Evolutionary conservation across 2,888 invertebrate genomes (phyloP).

Genomic region (Abscondita cerata): DNA sequence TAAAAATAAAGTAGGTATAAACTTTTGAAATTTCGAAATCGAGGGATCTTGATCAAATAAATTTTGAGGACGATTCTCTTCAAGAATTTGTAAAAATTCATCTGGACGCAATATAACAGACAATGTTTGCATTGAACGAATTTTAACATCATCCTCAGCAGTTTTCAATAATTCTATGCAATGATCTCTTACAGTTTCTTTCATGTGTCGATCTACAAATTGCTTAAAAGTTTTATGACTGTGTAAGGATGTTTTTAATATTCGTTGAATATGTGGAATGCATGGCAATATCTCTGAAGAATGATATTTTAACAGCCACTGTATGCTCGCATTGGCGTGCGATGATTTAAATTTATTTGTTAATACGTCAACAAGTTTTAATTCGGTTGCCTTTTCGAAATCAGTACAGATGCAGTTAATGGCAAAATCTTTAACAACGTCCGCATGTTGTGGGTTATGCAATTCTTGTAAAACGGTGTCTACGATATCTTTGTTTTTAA

Average conservation of each 20-base stretch:
- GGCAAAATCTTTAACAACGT: not conserved
- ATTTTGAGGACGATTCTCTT: constrained; percentile 1
- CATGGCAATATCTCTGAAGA: not conserved
- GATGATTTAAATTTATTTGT: not conserved
- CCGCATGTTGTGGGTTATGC: not conserved
- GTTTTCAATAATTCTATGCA: not conserved
- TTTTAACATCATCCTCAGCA: not conserved
- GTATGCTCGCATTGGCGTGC: not conserved
- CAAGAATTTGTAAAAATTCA: constrained; percentile 2
- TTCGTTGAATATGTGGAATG: too few species aligned
- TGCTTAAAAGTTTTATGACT: not conserved
- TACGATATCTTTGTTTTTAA: not conserved
- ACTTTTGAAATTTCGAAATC: constrained; percentile 7
- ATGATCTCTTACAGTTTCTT: not conserved
- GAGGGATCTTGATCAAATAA: not conserved
- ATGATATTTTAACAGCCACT: not conserved
- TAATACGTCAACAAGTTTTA: not conserved
- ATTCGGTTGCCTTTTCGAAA: constrained; percentile 3
- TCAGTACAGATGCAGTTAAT: constrained; percentile 2
- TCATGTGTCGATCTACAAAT: not conserved
- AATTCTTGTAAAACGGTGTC: not conserved
- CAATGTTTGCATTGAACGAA: not conserved
- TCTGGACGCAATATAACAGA: constrained; percentile 3
- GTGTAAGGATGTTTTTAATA: too few species aligned
- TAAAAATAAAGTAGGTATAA: constrained; percentile 8